A percentile compares a stretch with the other conserved stretches of the same genome.
These are phyloP conservation scores for Ursus arctos DNA, from an alignment of 2,113 vertebrate species.

Conservation along the genomic window DNA sequence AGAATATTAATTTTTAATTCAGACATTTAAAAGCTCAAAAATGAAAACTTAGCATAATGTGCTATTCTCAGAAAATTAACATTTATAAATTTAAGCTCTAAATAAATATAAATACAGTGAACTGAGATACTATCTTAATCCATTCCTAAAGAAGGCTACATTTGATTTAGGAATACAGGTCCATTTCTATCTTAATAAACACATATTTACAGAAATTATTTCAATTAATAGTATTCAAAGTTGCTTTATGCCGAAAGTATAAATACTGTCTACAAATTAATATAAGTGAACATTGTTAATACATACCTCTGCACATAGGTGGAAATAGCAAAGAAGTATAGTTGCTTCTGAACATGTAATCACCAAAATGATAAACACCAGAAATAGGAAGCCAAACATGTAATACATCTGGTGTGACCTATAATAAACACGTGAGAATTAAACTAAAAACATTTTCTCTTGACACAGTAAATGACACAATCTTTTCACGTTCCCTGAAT, in stretches of 20 bases:
- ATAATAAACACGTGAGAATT: constrained; percentile 72
- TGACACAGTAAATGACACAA: background rate
- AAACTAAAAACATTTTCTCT: constrained; percentile 50
- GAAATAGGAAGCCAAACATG: constrained; percentile 99
- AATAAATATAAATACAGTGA: constrained; percentile 30
- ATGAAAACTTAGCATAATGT: background rate
- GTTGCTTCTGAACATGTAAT: constrained; percentile 99
- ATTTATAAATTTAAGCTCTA: constrained; percentile 52
- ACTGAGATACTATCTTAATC: constrained; percentile 10
- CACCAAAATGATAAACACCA: constrained; percentile 99
- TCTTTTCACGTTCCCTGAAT: background rate
- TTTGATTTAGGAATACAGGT: constrained; percentile 34
- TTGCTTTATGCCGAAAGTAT: background rate
- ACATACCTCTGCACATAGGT: constrained; percentile 97
- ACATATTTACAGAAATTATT: background rate
- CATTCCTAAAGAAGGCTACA: background rate
- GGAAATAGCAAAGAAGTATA: constrained; percentile 99
- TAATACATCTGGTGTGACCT: constrained; percentile 99
- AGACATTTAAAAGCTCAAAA: background rate
- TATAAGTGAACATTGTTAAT: constrained; percentile 50
- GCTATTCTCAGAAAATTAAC: constrained; percentile 11
- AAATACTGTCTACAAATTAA: constrained; percentile 21
- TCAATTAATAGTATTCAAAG: constrained; percentile 5
- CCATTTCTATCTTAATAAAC: constrained; percentile 27
- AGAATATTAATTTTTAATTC: constrained; percentile 13